Percentiles rank a stretch among this genome's conserved stretches.
phyloP scores from a whole-genome alignment of 1,140 invertebrate genomes.

The Drosophila repletoides region DNA sequence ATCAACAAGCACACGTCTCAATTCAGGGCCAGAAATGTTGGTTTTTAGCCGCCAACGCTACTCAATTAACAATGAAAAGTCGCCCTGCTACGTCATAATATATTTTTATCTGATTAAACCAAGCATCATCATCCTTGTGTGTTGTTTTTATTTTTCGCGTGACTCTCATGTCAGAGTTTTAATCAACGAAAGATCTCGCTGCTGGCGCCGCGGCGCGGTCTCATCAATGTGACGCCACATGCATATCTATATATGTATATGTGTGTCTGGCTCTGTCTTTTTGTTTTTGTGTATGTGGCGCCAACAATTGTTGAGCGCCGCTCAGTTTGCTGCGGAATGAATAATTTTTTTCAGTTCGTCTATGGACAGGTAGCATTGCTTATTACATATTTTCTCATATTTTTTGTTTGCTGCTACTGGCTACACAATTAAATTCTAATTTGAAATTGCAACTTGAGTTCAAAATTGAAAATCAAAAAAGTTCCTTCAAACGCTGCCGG shows the following conservation, averaged over 20 bases:
- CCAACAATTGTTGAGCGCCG: not conserved
- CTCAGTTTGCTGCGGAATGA: conserved; percentile 6
- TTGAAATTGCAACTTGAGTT: conserved; percentile 24
- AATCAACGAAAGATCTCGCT: conserved; percentile 52
- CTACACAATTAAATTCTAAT: not conserved
- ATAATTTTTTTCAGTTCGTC: not conserved
- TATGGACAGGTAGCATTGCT: not conserved
- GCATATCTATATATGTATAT: conserved; percentile 5
- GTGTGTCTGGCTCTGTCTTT: not conserved
- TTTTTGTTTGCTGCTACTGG: not conserved
- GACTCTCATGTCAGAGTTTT: conserved; percentile 67
- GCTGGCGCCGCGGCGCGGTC: conserved; percentile 33
- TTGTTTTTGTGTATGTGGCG: conserved; percentile 10
- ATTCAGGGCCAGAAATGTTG: conserved; percentile 53
- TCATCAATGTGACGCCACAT: conserved; percentile 46
- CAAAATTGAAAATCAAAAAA: conserved; percentile 7
- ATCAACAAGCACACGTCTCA: conserved; percentile 75
- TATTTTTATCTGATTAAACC: conserved; percentile 73
- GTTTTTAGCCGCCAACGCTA: conserved; percentile 42
- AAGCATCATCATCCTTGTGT: conserved; percentile 52
- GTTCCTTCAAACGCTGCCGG: conserved; percentile 6
- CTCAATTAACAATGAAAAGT: conserved; percentile 79
- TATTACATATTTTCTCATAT: not conserved
- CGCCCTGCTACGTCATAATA: conserved; percentile 75
- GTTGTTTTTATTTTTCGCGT: conserved; percentile 57